Evolutionary conservation across 2,113 vertebrate species (phyloP).

Genomic region (Poeciliopsis occidentalis): DNA sequence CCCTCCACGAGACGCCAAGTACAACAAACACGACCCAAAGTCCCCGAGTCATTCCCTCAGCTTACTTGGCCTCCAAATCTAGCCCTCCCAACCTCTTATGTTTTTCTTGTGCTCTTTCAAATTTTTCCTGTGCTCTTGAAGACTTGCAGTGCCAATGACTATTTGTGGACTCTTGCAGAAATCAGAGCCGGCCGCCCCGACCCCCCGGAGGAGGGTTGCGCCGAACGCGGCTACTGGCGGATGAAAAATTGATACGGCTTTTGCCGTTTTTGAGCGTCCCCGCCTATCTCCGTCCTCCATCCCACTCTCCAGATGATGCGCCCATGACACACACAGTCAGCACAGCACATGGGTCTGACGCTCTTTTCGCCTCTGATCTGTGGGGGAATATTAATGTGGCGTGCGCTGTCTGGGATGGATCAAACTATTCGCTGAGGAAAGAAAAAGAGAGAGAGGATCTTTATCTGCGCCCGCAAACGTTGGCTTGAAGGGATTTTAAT

Average conservation of each 20-base stretch:
- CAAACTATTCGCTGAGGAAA: too few relatives aligned
- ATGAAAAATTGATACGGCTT: slow-evolving; percentile 70
- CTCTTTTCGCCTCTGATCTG: slow-evolving; percentile 67
- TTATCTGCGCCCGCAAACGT: slow-evolving; percentile 54
- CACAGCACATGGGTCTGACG: slow-evolving; percentile 49
- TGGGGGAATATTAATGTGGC: slow-evolving; percentile 68
- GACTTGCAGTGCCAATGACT: slow-evolving; percentile 43
- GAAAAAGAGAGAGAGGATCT: slow-evolving; percentile 31
- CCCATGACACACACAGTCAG: slow-evolving; percentile 66
- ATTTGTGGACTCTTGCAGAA: slow-evolving; percentile 37
- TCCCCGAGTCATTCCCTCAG: slow-evolving; percentile 21
- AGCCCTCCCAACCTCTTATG: slow-evolving; percentile 20
- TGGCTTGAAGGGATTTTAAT: slow-evolving; percentile 58
- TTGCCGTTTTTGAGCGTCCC: slow-evolving; percentile 65
- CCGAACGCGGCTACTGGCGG: slow-evolving; percentile 67
- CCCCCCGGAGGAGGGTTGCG: slow-evolving; percentile 48
- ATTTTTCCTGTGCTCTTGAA: slow-evolving; percentile 35
- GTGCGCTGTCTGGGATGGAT: slow-evolving; percentile 57
- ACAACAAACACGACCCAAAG: slow-evolving; percentile 31
- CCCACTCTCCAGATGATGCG: slow-evolving; percentile 41
- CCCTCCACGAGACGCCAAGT: slow-evolving; percentile 40
- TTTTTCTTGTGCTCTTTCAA: slow-evolving; percentile 20
- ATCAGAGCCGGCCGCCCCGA: slow-evolving; percentile 36
- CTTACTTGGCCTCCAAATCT: slow-evolving; percentile 37
- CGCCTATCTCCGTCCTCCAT: slow-evolving; percentile 36